Conservation (phyloP, 2,797 vertebrate genomes). For the Mus caroli region DNA sequence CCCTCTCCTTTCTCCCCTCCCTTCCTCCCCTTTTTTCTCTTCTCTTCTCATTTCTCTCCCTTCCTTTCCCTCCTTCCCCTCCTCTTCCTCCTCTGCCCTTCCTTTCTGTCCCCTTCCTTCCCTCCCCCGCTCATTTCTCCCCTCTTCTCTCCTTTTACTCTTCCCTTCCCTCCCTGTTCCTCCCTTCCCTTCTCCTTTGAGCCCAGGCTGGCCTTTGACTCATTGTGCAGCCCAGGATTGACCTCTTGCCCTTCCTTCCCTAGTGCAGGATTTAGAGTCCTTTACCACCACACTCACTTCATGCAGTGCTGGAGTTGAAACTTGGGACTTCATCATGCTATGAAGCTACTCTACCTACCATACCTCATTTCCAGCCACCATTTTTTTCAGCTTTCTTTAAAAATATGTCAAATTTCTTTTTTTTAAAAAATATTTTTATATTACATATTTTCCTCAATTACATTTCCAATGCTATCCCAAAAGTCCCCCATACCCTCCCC, state of each 20-base stretch:
- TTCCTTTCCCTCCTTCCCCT: no score
- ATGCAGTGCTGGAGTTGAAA: neutral
- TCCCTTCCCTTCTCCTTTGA: neutral
- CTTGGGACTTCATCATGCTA: no score
- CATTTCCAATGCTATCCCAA: no score
- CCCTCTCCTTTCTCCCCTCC: no score
- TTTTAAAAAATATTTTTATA: no score
- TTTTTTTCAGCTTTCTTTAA: neutral
- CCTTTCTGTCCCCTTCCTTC: no score
- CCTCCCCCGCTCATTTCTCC: neutral
- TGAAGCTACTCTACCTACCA: neutral
- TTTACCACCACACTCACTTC: no score
- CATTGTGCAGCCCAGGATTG: neutral
- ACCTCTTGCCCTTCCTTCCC: neutral
- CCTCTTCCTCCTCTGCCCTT: fast-evolving
- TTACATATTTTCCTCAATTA: no score
- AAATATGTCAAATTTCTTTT: neutral
- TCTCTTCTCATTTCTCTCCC: fast-evolving
- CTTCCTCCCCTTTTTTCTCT: no score
- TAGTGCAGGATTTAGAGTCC: neutral
- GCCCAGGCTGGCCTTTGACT: neutral
- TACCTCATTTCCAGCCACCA: neutral
- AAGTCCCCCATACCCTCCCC: no score
- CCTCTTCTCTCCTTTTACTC: no score
- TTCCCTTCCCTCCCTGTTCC: no score